A percentile compares a stretch with the other conserved stretches of the same genome.
Evolutionary conservation across 2,888 invertebrate species (phyloP).

Genomic region (Ectropis crepuscularia): DNA sequence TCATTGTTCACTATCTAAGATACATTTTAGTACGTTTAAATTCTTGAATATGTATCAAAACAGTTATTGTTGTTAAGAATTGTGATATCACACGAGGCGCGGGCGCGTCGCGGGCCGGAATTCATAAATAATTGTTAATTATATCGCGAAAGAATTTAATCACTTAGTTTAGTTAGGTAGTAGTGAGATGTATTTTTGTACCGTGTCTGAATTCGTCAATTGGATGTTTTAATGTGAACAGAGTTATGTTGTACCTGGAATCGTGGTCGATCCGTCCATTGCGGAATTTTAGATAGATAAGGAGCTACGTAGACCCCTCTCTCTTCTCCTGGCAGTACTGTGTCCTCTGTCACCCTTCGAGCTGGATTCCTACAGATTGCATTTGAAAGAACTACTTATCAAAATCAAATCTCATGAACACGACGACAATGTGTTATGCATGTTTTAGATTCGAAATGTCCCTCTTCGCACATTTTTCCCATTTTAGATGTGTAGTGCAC

Average conservation of each 20-base stretch:
- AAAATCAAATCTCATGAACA: slow-evolving; percentile 15
- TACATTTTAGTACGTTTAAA: slow-evolving; percentile 13
- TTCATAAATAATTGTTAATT: slow-evolving; percentile 41
- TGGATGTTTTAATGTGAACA: slow-evolving; percentile 54
- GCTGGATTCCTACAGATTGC: slow-evolving; percentile 14
- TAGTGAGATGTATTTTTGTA: slow-evolving; percentile 82
- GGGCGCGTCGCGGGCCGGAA: slow-evolving; percentile 59
- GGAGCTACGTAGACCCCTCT: slow-evolving; percentile 63
- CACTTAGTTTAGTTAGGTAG: slow-evolving; percentile 72
- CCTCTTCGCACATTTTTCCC: slow-evolving; percentile 34
- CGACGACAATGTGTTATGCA: slow-evolving; percentile 6
- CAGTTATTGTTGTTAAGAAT: slow-evolving; percentile 70
- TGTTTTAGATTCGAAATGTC: slow-evolving; percentile 24
- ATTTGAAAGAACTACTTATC: not conserved
- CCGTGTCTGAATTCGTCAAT: slow-evolving; percentile 70
- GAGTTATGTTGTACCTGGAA: slow-evolving; percentile 75
- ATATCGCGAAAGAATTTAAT: slow-evolving; percentile 55
- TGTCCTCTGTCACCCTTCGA: slow-evolving; percentile 33
- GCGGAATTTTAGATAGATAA: slow-evolving; percentile 74
- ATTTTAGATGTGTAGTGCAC: slow-evolving; percentile 37
- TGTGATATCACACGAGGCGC: slow-evolving; percentile 66
- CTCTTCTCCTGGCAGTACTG: slow-evolving; percentile 29
- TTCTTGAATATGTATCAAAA: slow-evolving; percentile 29
- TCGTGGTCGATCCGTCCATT: slow-evolving; percentile 74
- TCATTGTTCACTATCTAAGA: not conserved